Evolutionary conservation across 2,113 vertebrate species (phyloP).

Genomic region (Gallinago undulata): DNA sequence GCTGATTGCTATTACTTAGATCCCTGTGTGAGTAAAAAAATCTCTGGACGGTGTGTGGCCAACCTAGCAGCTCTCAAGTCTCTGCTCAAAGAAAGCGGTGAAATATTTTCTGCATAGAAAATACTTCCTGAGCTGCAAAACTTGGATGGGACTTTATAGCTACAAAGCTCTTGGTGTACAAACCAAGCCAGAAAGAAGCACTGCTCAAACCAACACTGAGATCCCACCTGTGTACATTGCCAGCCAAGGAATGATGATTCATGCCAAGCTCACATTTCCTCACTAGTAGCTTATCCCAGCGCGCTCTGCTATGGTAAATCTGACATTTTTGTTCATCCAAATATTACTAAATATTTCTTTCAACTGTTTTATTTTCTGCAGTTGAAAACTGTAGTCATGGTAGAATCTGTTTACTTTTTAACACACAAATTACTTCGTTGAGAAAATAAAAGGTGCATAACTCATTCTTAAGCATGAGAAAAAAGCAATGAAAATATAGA

Average conservation of each 20-base stretch:
- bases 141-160: background rate
- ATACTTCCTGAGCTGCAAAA: background rate
- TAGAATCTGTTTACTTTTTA: background rate
- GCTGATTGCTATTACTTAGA: accelerated
- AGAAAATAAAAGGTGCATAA: background rate
- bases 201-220: background rate
- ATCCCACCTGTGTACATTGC: background rate
- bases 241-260: background rate
- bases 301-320: background rate
- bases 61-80: background rate
- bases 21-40: background rate
- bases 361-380: background rate
- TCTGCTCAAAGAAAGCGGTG: background rate
- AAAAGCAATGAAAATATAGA: background rate
- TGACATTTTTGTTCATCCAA: background rate
- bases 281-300: background rate
- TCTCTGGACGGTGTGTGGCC: background rate
- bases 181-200: background rate
- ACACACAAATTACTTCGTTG: background rate
- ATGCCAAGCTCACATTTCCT: background rate
- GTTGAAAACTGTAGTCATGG: background rate
- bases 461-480: background rate
- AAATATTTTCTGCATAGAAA: background rate
- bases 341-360: background rate
- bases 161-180: background rate